phyloP scores from a whole-genome alignment of 1,140 invertebrate species.

The Pogonus chalceus region DNA sequence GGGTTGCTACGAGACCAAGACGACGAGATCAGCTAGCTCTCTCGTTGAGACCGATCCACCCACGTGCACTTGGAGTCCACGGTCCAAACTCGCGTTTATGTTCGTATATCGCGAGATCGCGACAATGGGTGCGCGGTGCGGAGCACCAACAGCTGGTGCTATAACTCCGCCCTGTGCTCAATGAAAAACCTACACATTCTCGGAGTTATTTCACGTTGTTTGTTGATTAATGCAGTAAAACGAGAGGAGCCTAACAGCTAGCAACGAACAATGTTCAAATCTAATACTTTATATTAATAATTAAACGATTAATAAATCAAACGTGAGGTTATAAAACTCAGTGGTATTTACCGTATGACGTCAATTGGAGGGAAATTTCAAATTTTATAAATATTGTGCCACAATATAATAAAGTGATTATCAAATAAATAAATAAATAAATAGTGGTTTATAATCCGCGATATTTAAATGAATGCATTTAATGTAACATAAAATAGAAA shows the following conservation, averaged over 20 bases:
- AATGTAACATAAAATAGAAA: no score
- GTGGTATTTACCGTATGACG: slow-evolving; percentile 5
- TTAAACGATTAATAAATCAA: slow-evolving; percentile 26
- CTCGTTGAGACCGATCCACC: slow-evolving; percentile 34
- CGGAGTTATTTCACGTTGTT: slow-evolving; percentile 27
- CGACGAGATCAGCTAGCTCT: no score
- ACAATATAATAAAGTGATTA: slow-evolving; percentile 9
- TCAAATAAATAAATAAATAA: no score
- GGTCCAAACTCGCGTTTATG: slow-evolving; percentile 25
- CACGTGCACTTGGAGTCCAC: slow-evolving; percentile 32
- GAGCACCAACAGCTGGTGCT: no score
- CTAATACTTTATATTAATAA: slow-evolving; percentile 22
- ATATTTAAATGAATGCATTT: no score
- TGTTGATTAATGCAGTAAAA: slow-evolving; percentile 34
- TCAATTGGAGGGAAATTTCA: slow-evolving; percentile 7
- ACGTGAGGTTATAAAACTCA: slow-evolving; percentile 14
- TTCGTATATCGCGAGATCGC: slow-evolving; percentile 15
- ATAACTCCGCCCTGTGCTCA: slow-evolving; percentile 22
- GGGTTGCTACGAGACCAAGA: no score
- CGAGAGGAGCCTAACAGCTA: slow-evolving; percentile 14
- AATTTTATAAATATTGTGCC: slow-evolving; percentile 15
- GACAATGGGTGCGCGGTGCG: slow-evolving; percentile 15
- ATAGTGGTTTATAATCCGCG: no score
- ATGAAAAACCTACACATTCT: slow-evolving; percentile 34
- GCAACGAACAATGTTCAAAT: neutral